Evolutionary conservation across 2,797 vertebrate genomes (phyloP).

Genomic region (Graptemys geographica): DNA sequence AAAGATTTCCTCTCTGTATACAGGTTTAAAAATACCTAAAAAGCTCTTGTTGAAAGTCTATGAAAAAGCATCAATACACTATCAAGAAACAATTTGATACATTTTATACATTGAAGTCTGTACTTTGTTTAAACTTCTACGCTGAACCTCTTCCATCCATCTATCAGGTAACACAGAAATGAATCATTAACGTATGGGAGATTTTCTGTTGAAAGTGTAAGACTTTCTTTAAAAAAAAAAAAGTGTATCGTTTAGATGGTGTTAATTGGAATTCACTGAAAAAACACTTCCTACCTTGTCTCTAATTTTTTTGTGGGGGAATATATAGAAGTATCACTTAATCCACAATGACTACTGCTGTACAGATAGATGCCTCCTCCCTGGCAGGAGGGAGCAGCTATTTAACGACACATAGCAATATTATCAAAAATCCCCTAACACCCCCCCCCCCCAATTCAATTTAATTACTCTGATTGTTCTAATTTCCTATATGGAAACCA

Average conservation of each 20-base stretch:
- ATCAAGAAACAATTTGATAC: not conserved
- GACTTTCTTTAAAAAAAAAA: no score
- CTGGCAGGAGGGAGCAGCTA: not conserved
- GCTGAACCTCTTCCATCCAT: not conserved
- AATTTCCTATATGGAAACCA: not conserved
- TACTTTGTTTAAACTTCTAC: not conserved
- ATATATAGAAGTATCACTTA: not conserved
- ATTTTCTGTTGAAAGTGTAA: not conserved
- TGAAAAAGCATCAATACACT: not conserved
- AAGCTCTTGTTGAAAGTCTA: not conserved
- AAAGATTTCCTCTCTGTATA: not conserved
- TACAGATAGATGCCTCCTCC: no score
- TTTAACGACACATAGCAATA: not conserved
- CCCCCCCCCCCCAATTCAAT: not conserved
- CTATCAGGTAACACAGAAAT: not conserved
- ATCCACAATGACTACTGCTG: no score
- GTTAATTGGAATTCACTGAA: not conserved
- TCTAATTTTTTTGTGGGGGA: not conserved
- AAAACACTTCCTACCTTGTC: not conserved
- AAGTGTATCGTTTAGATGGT: not conserved
- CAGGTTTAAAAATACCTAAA: not conserved
- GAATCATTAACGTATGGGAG: not conserved
- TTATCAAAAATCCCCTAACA: not conserved
- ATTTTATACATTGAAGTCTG: not conserved
- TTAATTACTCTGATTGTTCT: not conserved